These are phyloP conservation scores for human DNA, from an alignment of 2,113 vertebrate genomes.

Conservation along the genomic window GRCh38 chr20:6837501-6838000, in stretches of 20 bases:
- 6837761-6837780: background rate
- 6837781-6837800: background rate
- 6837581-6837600: background rate
- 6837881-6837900: background rate
- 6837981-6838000: conserved; percentile 25
- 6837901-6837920: background rate
- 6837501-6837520: background rate
- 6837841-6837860: background rate
- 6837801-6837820: background rate
- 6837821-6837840: background rate
- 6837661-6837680: background rate
- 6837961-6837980: conserved; percentile 39
- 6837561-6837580: background rate
- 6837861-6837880: background rate
- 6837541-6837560: background rate
- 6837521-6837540: background rate
- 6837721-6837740: background rate
- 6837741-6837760: background rate
- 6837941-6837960: conserved; percentile 45
- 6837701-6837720: background rate
- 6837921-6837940: conserved; percentile 58
- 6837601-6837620: background rate
- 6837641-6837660: background rate
- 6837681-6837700: background rate
- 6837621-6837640: background rate